Evolutionary conservation across 2,113 vertebrate species (phyloP).

Genomic region (Andinoacara biseriatus): DNA sequence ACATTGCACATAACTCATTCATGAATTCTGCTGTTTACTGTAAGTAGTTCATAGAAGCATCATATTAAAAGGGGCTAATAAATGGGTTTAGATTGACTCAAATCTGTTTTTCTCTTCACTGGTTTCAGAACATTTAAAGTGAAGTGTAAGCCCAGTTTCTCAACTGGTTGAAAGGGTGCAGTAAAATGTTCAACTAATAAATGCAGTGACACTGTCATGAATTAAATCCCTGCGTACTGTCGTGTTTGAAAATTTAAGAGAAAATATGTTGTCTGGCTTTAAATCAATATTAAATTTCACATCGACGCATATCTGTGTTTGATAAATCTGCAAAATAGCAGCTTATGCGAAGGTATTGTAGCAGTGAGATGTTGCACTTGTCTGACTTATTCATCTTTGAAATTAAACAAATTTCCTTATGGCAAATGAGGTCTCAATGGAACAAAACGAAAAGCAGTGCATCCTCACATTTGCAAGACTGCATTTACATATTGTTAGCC

Average conservation of each 20-base stretch:
- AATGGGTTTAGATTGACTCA: background rate
- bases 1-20: background rate
- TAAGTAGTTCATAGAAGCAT: constrained; percentile 11
- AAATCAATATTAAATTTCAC: background rate
- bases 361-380: background rate
- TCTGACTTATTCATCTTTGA: background rate
- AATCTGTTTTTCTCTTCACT: background rate
- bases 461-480: background rate
- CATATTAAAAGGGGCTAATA: background rate
- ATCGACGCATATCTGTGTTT: accelerated
- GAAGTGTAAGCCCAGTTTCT: constrained; percentile 18
- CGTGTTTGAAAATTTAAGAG: background rate
- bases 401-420: background rate
- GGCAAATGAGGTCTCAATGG: background rate
- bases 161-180: background rate
- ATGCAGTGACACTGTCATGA: constrained; percentile 47
- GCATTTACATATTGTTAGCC: too few relatives aligned
- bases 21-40: constrained; percentile 32
- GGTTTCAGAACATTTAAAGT: background rate
- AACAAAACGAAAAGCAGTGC: background rate
- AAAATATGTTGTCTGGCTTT: background rate
- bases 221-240: constrained; percentile 28
- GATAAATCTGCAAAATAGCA: background rate
- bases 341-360: background rate
- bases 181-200: constrained; percentile 73